These are phyloP conservation scores for Nansenia antarctica DNA, from an alignment of 2,113 vertebrate genomes.

Conservation along the genomic window DNA sequence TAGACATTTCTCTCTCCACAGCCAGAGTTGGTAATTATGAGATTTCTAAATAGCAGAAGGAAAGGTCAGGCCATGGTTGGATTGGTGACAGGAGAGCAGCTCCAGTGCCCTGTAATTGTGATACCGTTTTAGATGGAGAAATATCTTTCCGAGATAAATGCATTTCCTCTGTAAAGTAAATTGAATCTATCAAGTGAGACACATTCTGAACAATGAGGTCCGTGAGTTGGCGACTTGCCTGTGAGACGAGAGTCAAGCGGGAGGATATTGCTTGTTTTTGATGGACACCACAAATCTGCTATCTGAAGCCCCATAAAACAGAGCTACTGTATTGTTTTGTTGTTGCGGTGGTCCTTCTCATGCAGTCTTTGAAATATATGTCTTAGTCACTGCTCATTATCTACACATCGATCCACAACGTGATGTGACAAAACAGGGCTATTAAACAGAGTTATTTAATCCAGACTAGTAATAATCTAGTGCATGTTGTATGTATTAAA, in stretches of 20 bases:
- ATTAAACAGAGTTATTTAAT: neutral
- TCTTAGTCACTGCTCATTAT: neutral
- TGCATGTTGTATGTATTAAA: too few species aligned
- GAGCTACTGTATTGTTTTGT: neutral
- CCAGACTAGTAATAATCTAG: neutral
- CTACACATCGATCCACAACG: neutral
- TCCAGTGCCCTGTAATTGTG: slow-evolving; percentile 31
- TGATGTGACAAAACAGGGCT: neutral
- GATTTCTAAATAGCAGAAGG: slow-evolving; percentile 23
- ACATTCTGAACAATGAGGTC: neutral
- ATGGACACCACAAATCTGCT: neutral
- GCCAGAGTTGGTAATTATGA: slow-evolving; percentile 47
- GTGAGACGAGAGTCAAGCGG: neutral
- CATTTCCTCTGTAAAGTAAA: neutral
- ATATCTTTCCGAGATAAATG: neutral
- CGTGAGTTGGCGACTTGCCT: neutral
- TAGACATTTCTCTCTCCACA: slow-evolving; percentile 31
- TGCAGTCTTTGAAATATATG: neutral
- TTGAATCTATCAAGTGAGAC: neutral
- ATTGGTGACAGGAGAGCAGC: neutral
- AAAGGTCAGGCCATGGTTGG: slow-evolving; percentile 47
- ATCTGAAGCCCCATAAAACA: neutral
- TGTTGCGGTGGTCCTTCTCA: neutral
- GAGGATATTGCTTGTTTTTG: neutral
- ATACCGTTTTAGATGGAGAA: slow-evolving; percentile 24